Conservation (phyloP, 2,797 vertebrate species). For the Channa striata region DNA sequence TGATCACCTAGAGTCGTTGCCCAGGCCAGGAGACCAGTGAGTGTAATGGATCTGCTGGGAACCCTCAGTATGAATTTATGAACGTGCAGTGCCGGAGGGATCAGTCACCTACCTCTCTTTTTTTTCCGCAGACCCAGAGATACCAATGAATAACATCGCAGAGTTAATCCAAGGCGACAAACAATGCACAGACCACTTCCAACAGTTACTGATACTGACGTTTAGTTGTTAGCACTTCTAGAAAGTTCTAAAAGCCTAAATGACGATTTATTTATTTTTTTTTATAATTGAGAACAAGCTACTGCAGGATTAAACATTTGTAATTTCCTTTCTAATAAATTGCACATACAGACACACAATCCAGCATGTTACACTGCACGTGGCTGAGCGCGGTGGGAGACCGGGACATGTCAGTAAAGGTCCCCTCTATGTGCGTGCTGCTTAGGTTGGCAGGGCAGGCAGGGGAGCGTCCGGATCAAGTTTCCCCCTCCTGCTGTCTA, state of each 20-base stretch:
- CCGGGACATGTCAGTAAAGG: conserved; percentile 68
- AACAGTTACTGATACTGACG: conserved; percentile 35
- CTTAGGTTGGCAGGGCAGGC: conserved; percentile 67
- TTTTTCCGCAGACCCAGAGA: conserved; percentile 71
- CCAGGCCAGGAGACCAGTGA: conserved; percentile 89
- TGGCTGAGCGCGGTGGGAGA: conserved; percentile 55
- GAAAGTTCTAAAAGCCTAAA: conserved; percentile 24
- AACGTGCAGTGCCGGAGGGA: conserved; percentile 68
- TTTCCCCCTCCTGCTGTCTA: conserved; percentile 83
- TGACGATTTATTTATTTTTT: conserved; percentile 5
- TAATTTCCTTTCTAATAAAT: conserved; percentile 28
- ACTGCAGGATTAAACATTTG: conserved; percentile 19
- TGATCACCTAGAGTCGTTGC: conserved; percentile 87
- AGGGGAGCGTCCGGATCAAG: conserved; percentile 79
- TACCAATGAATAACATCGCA: conserved; percentile 81
- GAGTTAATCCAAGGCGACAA: conserved; percentile 84
- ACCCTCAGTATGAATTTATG: conserved; percentile 89
- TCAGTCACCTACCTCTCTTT: conserved; percentile 84
- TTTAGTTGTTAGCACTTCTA: conserved; percentile 37
- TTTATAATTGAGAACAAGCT: conserved; percentile 30
- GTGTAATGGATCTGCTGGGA: conserved; percentile 88
- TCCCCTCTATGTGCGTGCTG: conserved; percentile 61
- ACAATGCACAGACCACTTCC: conserved; percentile 48
- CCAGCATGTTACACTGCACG: conserved; percentile 34
- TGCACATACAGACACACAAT: conserved; percentile 8